These are phyloP conservation scores for Ctenomys sociabilis DNA, from an alignment of 2,113 vertebrate species.

Conservation along the genomic window DNA sequence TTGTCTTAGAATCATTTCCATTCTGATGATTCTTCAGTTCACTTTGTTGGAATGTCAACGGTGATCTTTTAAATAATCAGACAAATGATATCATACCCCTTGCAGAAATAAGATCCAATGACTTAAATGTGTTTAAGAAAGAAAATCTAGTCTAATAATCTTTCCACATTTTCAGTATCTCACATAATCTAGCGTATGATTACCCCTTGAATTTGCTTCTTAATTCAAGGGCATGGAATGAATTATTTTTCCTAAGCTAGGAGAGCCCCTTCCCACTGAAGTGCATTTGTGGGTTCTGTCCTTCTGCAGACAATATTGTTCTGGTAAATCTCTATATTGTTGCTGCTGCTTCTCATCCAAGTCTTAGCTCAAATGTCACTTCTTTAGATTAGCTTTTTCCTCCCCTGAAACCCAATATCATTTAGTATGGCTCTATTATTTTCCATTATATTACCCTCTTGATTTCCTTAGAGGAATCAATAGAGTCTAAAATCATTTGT, in stretches of 20 bases:
- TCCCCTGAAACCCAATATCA: neutral
- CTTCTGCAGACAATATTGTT: neutral
- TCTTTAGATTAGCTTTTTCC: neutral
- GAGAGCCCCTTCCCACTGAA: neutral
- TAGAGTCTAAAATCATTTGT: neutral
- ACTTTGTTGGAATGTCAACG: neutral
- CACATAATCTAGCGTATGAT: neutral
- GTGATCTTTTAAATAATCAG: neutral
- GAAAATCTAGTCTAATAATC: neutral
- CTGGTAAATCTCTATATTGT: neutral
- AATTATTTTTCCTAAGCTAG: neutral
- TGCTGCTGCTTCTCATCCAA: neutral
- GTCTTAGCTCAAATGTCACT: neutral
- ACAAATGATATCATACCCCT: neutral
- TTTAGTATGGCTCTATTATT: neutral
- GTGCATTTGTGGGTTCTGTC: neutral
- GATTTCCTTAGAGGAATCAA: neutral
- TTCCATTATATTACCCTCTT: neutral
- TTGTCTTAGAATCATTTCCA: neutral
- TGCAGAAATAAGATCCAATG: neutral
- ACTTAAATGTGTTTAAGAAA: neutral
- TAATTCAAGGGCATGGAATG: neutral
- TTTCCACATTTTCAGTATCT: neutral
- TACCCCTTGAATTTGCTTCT: neutral
- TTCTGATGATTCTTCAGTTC: neutral